Conservation (phyloP, 2,888 invertebrate species). For the Scrobipalpa costella region DNA sequence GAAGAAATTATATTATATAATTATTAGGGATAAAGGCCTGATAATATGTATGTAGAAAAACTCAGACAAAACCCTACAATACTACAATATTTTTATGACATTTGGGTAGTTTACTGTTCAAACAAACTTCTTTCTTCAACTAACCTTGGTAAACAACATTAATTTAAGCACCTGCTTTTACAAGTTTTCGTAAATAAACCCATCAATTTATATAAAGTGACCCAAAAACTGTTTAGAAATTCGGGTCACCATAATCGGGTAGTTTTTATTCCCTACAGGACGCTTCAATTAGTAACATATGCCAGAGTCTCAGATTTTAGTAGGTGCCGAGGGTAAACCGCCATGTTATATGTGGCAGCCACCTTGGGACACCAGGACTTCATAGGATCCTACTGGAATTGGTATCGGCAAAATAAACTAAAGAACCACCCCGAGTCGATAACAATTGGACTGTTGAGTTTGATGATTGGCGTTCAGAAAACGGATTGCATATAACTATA, state of each 20-base stretch:
- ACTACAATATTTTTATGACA: no score
- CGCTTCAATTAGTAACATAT: slow-evolving; percentile 73
- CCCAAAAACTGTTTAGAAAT: slow-evolving; percentile 19
- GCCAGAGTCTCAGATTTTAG: slow-evolving; percentile 62
- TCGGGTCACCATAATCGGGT: slow-evolving; percentile 50
- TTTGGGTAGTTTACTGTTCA: no score
- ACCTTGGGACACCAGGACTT: slow-evolving; percentile 44
- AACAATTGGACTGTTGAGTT: no score
- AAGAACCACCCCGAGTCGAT: not conserved
- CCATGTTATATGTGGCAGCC: slow-evolving; percentile 50
- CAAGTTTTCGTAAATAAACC: not conserved
- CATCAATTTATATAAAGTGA: slow-evolving; percentile 23
- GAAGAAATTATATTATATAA: no score
- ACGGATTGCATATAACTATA: no score
- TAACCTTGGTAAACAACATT: not conserved
- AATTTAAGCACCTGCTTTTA: not conserved
- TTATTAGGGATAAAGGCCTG: no score
- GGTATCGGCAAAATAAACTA: not conserved
- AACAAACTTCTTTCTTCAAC: no score
- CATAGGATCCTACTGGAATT: slow-evolving; percentile 43
- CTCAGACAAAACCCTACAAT: no score
- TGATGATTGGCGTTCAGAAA: no score
- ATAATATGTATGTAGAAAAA: no score
- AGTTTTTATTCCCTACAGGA: slow-evolving; percentile 68
- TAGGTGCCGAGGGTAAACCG: slow-evolving; percentile 59